Evolutionary conservation across 2,797 vertebrate genomes (phyloP), one percentile per base, ranked within the genome.

Genomic region (Hypotaenidia philippensis): DNA sequence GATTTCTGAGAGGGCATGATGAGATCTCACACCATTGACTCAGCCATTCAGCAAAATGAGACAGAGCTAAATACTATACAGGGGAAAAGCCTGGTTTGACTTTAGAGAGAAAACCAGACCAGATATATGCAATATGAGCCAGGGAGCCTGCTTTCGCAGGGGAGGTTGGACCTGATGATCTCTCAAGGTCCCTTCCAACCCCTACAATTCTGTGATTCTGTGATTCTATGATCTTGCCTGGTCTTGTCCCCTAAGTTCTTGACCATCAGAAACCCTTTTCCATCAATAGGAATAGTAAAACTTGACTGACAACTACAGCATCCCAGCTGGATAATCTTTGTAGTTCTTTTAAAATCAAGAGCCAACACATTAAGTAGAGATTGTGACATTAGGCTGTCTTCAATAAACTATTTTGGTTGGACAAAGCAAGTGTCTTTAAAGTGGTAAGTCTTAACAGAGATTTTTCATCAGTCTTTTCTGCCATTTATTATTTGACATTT

Each of bases 311-410:
- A 74, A 3, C 31, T 56, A 5, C 26, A 57, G 12, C 9, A 70
- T 29, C 13, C 20, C 34, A 55, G 2, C 2, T 75, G 38, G 10
- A 34, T n/a, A 64, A 68, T 25, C 26, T 77, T 69, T 70, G 13
- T 10, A 31, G 17, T 7, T 68, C 22, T 82, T 81, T 80, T 65
- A 29, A 75, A 87, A 88, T 21, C 27, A 53, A 68, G 29, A 64
- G 1, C 6, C 1, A 63, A 17, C 3, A 55, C 1, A 45, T 60
- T 52, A 60, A 78, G 10, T 13, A 59, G 20, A 8, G 1, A 27
- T 23, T 8, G 6, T 85, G 50, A 80, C 7, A 61, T 60, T 60
- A 57, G 5, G 2, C 7, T 56, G 22, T 61, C n/a, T 87, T 81
- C 32, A 87, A 2, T 49, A 53, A 71, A 5, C 4, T 57, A 7